Conservation (phyloP, 2,113 vertebrate genomes). For the Rhynchomys soricoides region DNA sequence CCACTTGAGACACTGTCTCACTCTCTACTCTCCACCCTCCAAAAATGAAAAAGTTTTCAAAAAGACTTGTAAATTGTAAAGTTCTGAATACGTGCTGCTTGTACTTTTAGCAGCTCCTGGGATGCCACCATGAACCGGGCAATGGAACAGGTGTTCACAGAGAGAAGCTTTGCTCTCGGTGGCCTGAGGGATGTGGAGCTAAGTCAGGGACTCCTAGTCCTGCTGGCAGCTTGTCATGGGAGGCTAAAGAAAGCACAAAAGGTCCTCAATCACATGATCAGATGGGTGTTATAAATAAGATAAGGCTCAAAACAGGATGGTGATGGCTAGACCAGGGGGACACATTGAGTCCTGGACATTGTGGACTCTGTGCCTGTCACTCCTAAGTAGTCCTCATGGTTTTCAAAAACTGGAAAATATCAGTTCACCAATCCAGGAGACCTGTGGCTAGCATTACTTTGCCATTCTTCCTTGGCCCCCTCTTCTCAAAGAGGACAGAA, state of each 20-base stretch:
- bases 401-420: slow-evolving; percentile 44
- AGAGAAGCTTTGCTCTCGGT: rapidly evolving
- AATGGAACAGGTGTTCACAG: not conserved
- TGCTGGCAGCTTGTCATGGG: rapidly evolving
- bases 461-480: not conserved
- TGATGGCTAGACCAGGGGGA: rapidly evolving
- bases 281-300: not conserved
- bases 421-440: not conserved
- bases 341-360: not conserved
- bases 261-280: not conserved
- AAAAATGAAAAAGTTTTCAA: not conserved
- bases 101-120: not conserved
- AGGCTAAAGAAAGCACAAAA: not conserved
- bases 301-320: not conserved
- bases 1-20: not conserved
- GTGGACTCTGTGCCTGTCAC: not conserved
- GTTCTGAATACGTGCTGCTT: not conserved
- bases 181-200: too few relatives aligned
- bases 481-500: not conserved
- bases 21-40: not conserved
- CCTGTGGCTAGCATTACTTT: not conserved
- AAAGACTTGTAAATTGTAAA: not conserved
- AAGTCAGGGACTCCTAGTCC: not conserved
- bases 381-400: not conserved
- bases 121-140: not conserved